phyloP scores from a whole-genome alignment of 30 jellyfish, hydroid and myxozoan species.

The Chrysaora quinquecirrha region DNA sequence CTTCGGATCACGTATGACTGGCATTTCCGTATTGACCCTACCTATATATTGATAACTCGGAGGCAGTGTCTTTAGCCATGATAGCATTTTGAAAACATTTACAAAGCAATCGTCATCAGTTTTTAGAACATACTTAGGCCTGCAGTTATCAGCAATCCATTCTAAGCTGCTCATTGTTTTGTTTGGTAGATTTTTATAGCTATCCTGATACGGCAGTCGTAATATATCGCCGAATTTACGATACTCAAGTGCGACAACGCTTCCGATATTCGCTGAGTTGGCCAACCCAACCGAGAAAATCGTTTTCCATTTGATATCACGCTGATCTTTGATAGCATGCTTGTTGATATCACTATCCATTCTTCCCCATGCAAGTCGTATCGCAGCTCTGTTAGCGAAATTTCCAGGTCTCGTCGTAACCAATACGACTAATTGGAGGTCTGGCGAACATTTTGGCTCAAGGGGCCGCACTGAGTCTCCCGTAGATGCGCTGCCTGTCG shows the following conservation, averaged over 20 bases:
- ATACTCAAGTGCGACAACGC: conserved; percentile 63
- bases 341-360: conserved; percentile 72
- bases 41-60: conserved; percentile 75
- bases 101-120: conserved; percentile 98
- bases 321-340: background rate
- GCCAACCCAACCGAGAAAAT: conserved; percentile 87
- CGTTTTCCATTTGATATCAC: conserved; percentile 63
- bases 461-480: background rate
- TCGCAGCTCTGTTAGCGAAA: conserved; percentile 86
- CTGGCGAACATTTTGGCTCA: conserved; percentile 71
- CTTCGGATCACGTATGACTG: conserved; percentile 92
- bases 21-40: conserved; percentile 78
- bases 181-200: conserved; percentile 81
- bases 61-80: conserved; percentile 79
- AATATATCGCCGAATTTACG: conserved; percentile 65
- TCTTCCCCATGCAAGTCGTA: conserved; percentile 91
- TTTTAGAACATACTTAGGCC: conserved; percentile 77
- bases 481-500: background rate
- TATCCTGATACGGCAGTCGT: conserved; percentile 82
- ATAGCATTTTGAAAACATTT: conserved; percentile 55
- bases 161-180: conserved; percentile 90
- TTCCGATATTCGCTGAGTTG: conserved; percentile 52
- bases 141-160: conserved; percentile 94
- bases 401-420: conserved; percentile 91
- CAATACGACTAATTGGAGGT: conserved; percentile 51